These are phyloP conservation scores for Cercopithecus neglectus DNA, from an alignment of 2,797 vertebrate species.

Conservation along the genomic window DNA sequence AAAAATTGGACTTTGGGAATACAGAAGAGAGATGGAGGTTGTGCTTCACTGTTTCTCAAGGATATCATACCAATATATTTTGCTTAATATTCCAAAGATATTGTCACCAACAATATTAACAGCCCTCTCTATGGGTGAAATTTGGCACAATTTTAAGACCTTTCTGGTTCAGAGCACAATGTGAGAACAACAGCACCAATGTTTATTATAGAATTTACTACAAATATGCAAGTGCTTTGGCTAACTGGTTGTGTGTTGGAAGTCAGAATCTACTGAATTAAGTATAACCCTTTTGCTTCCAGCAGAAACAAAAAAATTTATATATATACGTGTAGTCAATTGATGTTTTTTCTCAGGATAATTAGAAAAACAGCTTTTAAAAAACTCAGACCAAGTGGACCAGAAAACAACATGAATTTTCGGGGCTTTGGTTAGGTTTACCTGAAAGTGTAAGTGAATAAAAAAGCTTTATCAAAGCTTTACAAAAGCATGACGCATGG, in stretches of 20 bases:
- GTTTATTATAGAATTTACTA: neutral
- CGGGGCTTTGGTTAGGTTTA: neutral
- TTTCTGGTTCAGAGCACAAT: neutral
- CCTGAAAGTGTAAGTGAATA: neutral
- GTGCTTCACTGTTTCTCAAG: neutral
- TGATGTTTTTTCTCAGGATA: neutral
- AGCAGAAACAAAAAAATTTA: neutral
- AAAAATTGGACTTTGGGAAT: neutral
- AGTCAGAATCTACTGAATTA: neutral
- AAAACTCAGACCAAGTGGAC: neutral
- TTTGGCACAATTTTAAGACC: neutral
- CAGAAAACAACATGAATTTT: neutral
- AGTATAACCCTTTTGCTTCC: neutral
- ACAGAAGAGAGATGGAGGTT: neutral
- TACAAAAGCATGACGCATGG: fast-evolving
- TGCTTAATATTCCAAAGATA: neutral
- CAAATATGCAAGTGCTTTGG: neutral
- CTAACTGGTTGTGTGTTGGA: neutral
- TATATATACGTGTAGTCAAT: neutral
- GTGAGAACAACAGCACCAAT: neutral
- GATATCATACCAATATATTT: neutral
- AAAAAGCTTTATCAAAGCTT: neutral
- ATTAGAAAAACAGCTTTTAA: slow-evolving; percentile 20
- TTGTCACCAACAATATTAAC: neutral
- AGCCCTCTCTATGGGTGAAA: neutral